phyloP scores from a whole-genome alignment of 2,888 invertebrate genomes.

The Argyresthia albistria region DNA sequence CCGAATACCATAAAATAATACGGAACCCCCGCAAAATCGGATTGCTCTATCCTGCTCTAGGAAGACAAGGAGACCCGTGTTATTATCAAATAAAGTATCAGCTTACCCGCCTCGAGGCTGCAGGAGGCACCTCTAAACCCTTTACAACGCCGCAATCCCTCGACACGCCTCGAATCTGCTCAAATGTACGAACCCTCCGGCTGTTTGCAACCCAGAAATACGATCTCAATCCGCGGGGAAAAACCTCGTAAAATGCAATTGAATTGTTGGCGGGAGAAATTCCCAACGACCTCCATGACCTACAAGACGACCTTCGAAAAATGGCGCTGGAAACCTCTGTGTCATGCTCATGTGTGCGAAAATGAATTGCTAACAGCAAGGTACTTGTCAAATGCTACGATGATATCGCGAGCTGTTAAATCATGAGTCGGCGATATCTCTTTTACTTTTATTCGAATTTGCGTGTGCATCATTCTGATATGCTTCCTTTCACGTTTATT shows the following conservation, averaged over 20 bases:
- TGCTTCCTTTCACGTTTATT: neutral
- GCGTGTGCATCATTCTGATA: neutral
- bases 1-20: no score
- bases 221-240: neutral
- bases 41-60: no score
- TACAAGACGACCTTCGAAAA: constrained; percentile 1
- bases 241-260: constrained; percentile 6
- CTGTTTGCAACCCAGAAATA: neutral
- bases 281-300: constrained; percentile 1
- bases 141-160: no score
- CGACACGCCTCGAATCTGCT: no score
- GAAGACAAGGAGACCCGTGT: no score
- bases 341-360: neutral
- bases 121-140: no score
- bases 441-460: neutral
- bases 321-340: neutral
- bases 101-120: no score
- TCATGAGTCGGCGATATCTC: neutral
- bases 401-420: neutral
- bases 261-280: constrained; percentile 4
- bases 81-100: no score
- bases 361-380: neutral
- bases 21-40: no score
- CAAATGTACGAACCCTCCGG: neutral
- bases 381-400: neutral